Evolutionary conservation across 2,113 vertebrate species (phyloP).

Genomic region (Protomyctophum bolini): DNA sequence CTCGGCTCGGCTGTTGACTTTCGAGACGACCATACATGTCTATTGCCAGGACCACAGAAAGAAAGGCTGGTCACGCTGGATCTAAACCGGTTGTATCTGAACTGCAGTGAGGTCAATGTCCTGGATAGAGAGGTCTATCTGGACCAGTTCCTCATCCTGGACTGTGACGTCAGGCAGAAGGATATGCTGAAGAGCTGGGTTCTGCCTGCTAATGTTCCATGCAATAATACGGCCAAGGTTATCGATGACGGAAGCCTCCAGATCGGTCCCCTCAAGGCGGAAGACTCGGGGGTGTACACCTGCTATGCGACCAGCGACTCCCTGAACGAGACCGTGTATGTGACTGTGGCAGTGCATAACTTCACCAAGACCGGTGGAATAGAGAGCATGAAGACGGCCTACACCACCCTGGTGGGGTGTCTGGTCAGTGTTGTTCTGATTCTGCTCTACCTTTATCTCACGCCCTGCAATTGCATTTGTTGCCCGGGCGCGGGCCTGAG

Average conservation of each 20-base stretch:
- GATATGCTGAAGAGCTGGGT: slow-evolving; percentile 84
- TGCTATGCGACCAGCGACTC: slow-evolving; percentile 87
- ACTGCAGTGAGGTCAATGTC: slow-evolving; percentile 88
- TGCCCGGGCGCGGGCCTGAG: slow-evolving; percentile 81
- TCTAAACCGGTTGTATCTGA: slow-evolving; percentile 79
- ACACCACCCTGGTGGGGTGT: slow-evolving; percentile 93
- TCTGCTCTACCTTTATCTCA: slow-evolving; percentile 94
- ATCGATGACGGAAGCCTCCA: slow-evolving; percentile 80
- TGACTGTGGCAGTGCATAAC: slow-evolving; percentile 90
- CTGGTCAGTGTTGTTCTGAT: slow-evolving; percentile 91
- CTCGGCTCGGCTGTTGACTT: slow-evolving; percentile 88
- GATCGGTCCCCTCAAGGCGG: slow-evolving; percentile 76
- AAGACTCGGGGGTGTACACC: slow-evolving; percentile 89
- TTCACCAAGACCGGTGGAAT: slow-evolving; percentile 81
- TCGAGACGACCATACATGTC: slow-evolving; percentile 82
- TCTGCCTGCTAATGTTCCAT: slow-evolving; percentile 80
- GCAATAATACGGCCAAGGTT: slow-evolving; percentile 71
- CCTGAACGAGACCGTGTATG: slow-evolving; percentile 90
- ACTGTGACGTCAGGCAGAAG: slow-evolving; percentile 87
- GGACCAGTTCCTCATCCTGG: slow-evolving; percentile 82
- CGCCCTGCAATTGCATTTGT: slow-evolving; percentile 88
- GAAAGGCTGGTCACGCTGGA: slow-evolving; percentile 70
- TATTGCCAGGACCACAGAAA: slow-evolving; percentile 53
- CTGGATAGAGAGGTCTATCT: slow-evolving; percentile 82
- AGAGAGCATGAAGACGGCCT: slow-evolving; percentile 93